phyloP scores from a whole-genome alignment of 2,888 invertebrate genomes.

The Acanthosoma haemorrhoidale region DNA sequence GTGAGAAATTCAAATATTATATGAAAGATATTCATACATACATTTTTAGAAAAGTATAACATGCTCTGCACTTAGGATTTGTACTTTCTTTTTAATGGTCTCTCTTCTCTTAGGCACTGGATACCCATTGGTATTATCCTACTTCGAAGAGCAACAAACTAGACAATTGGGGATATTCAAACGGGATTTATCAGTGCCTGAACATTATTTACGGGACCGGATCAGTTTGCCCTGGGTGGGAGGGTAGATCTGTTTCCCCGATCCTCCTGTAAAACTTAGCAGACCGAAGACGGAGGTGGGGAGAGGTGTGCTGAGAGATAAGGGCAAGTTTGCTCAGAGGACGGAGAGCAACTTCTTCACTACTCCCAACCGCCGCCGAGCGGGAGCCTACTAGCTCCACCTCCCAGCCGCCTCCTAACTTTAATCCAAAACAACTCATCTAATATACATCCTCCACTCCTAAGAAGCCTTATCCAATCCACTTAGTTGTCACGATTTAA shows the following conservation, averaged over 20 bases:
- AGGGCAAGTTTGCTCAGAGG: constrained; percentile 1
- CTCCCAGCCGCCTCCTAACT: background rate
- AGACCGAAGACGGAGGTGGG: too few relatives aligned
- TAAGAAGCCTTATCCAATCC: too few relatives aligned
- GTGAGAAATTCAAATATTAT: too few relatives aligned
- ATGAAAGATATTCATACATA: too few relatives aligned
- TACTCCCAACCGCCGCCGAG: background rate
- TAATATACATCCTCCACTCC: background rate
- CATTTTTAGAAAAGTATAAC: too few relatives aligned
- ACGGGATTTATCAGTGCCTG: constrained; percentile 1
- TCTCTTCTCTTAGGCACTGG: too few relatives aligned
- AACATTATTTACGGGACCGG: background rate
- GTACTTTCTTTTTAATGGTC: too few relatives aligned
- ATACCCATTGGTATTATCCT: background rate
- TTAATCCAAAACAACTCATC: constrained; percentile 11
- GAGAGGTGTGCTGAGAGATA: background rate
- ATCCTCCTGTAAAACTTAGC: constrained; percentile 5
- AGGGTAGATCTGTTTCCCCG: background rate
- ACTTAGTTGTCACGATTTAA: too few relatives aligned
- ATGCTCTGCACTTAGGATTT: too few relatives aligned
- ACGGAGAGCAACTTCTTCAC: background rate
- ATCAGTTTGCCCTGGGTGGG: constrained; percentile 2
- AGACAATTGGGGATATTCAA: background rate
- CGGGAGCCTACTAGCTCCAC: background rate
- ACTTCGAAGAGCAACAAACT: background rate